Percentiles rank a stretch among this genome's conserved stretches.
Conservation (phyloP, 2,797 vertebrate species). For the Rallus crepitans region DNA sequence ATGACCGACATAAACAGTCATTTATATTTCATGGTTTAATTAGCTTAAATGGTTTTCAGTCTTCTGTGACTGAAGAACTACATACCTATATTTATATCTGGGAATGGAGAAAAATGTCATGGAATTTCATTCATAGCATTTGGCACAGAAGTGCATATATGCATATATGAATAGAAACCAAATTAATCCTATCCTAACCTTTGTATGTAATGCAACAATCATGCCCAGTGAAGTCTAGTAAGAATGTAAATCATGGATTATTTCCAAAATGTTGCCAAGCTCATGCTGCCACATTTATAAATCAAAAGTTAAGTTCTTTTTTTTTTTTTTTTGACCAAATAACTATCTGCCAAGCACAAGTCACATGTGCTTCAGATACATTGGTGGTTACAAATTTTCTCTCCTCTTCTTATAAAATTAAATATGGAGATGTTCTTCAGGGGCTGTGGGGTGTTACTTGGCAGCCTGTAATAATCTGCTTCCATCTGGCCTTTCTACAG, state of each 20-base stretch:
- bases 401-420: not conserved
- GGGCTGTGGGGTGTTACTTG: not conserved
- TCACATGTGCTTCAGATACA: constrained; percentile 71
- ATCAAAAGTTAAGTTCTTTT: constrained; percentile 40
- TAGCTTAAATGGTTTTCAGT: not conserved
- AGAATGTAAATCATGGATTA: not conserved
- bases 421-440: constrained; percentile 17
- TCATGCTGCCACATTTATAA: constrained; percentile 73
- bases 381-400: constrained; percentile 37
- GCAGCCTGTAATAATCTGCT: constrained; percentile 19
- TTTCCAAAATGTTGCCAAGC: constrained; percentile 79
- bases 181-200: not conserved
- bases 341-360: constrained; percentile 75
- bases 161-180: not conserved
- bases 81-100: not conserved
- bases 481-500: constrained; percentile 80
- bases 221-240: not conserved
- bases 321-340: constrained; percentile 50
- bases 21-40: not conserved
- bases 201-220: not conserved
- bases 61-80: not conserved
- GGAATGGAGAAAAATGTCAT: not conserved
- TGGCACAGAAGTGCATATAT: not conserved
- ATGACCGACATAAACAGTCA: not conserved
- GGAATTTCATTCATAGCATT: not conserved